Evolutionary conservation across 2,888 invertebrate genomes (phyloP).

Genomic region (Cyclophora albipunctata): DNA sequence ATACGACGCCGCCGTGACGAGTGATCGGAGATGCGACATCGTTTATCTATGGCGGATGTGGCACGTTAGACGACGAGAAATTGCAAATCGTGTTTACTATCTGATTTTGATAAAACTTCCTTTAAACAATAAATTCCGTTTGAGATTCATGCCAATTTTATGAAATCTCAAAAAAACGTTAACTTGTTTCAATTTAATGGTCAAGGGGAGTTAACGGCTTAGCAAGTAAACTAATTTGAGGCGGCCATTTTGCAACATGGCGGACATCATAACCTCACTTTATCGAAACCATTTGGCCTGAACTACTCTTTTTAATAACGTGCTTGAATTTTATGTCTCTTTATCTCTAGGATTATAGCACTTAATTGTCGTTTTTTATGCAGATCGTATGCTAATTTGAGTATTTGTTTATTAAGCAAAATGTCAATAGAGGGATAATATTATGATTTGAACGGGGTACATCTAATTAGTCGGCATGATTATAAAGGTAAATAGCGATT

Average conservation of each 20-base stretch:
- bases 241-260: conserved; percentile 51
- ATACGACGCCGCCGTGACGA: conserved; percentile 17
- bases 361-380: conserved; percentile 54
- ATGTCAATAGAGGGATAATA: no score
- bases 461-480: no score
- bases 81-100: conserved; percentile 57
- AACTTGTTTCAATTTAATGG: conserved; percentile 27
- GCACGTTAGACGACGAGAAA: conserved; percentile 42
- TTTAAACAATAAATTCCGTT: conserved; percentile 11
- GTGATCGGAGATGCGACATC: conserved; percentile 22
- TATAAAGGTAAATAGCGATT: no score
- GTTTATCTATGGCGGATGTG: conserved; percentile 56
- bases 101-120: conserved; percentile 12
- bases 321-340: conserved; percentile 66
- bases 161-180: conserved; percentile 24
- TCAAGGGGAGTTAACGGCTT: conserved; percentile 27
- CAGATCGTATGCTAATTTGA: conserved; percentile 32
- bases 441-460: no score
- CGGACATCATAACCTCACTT: conserved; percentile 57
- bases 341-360: conserved; percentile 52
- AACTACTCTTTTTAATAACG: conserved; percentile 65
- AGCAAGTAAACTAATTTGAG: conserved; percentile 47
- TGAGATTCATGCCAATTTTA: conserved; percentile 14
- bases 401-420: background rate
- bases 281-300: conserved; percentile 62